Evolutionary conservation across 2,113 vertebrate genomes (phyloP).

Genomic region (Saccopteryx leptura): DNA sequence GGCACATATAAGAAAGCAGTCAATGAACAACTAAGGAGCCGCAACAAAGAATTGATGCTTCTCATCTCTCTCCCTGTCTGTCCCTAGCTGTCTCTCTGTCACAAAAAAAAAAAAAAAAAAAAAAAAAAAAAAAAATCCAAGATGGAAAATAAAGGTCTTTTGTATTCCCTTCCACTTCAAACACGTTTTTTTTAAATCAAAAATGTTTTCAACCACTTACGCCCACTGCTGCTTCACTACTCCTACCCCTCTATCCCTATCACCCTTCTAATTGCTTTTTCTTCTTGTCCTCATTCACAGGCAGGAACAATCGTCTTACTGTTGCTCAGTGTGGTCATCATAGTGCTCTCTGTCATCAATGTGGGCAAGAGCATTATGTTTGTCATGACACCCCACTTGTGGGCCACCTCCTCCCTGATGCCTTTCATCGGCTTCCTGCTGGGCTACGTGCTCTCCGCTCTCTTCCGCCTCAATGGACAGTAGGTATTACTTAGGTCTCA

Average conservation of each 20-base stretch:
- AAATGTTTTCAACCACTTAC: not conserved
- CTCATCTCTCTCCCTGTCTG: too few species aligned
- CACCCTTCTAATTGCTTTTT: not conserved
- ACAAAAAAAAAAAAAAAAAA: too few species aligned
- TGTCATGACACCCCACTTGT: conserved; percentile 87
- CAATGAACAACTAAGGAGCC: too few species aligned
- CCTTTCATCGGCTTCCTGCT: conserved; percentile 90
- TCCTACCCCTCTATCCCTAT: not conserved
- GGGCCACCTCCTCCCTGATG: conserved; percentile 90
- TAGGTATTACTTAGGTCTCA: conserved; percentile 81
- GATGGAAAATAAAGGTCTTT: not conserved
- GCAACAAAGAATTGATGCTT: too few species aligned
- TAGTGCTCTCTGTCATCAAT: conserved; percentile 78
- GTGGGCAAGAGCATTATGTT: conserved; percentile 84
- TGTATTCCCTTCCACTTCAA: not conserved
- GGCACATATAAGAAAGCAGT: too few species aligned
- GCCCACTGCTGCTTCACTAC: not conserved
- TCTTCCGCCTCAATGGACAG: conserved; percentile 88
- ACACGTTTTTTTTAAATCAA: not conserved
- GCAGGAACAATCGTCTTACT: conserved; percentile 86
- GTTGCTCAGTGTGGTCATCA: conserved; percentile 80
- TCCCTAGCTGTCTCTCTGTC: too few species aligned
- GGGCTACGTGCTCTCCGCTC: conserved; percentile 89
- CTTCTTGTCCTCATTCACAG: conserved; percentile 80
- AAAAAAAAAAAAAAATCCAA: too few species aligned